Evolutionary conservation across 2,113 vertebrate genomes (phyloP).

Genomic region (Hydrolagus affinis): DNA sequence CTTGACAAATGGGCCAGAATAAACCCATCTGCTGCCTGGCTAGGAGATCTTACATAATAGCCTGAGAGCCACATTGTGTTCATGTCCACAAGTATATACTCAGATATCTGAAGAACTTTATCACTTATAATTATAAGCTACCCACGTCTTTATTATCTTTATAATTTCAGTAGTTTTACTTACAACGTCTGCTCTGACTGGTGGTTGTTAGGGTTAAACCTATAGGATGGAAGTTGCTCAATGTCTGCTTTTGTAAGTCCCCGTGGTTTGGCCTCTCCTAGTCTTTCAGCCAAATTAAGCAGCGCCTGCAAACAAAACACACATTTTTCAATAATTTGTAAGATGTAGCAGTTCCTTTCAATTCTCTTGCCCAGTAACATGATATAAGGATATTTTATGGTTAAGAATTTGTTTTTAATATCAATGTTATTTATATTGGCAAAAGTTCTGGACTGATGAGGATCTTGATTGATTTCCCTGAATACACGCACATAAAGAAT

Average conservation of each 20-base stretch:
- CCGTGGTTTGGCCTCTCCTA: slow-evolving; percentile 91
- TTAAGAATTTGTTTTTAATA: background rate
- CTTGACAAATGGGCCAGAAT: no score
- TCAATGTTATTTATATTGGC: background rate
- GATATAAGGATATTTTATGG: background rate
- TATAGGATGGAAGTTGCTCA: slow-evolving; percentile 92
- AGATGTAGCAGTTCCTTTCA: background rate
- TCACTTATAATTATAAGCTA: slow-evolving; percentile 36
- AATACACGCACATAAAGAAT: background rate
- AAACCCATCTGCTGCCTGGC: no score
- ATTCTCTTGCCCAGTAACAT: background rate
- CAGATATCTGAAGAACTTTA: background rate
- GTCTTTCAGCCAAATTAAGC: slow-evolving; percentile 85
- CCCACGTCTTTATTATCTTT: background rate
- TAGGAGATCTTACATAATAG: no score
- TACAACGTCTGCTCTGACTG: slow-evolving; percentile 95
- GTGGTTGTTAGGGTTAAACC: slow-evolving; percentile 95
- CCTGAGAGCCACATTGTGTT: no score
- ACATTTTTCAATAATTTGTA: background rate
- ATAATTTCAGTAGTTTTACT: slow-evolving; percentile 45
- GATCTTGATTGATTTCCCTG: background rate
- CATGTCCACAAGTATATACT: no score
- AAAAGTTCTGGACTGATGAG: background rate
- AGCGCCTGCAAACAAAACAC: slow-evolving; percentile 62
- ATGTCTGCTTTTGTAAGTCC: slow-evolving; percentile 91